phyloP scores from a whole-genome alignment of 1,140 invertebrate species.

The Armadillidium nasatum region DNA sequence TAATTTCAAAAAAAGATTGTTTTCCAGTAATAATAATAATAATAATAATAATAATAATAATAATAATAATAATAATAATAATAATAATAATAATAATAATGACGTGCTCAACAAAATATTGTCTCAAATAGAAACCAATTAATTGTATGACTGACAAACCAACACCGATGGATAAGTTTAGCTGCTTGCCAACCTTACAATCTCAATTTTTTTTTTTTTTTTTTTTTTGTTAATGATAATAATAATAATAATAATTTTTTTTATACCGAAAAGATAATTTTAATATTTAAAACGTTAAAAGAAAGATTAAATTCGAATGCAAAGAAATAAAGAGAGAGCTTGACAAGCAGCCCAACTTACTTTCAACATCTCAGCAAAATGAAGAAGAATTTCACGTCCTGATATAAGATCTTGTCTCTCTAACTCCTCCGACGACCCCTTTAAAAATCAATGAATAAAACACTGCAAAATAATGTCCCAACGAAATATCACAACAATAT shows the following conservation, averaged over 20 bases:
- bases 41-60: too few relatives aligned
- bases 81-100: too few relatives aligned
- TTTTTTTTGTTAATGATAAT: background rate
- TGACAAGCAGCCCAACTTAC: conserved; percentile 29
- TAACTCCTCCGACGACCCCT: conserved; percentile 43
- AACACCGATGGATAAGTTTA: background rate
- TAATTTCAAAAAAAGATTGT: too few relatives aligned
- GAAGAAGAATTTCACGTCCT: conserved; percentile 36
- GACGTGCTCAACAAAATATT: too few relatives aligned
- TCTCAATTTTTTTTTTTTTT: background rate
- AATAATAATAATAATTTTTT: background rate
- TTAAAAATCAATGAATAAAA: conserved; percentile 23
- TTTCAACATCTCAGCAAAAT: conserved; percentile 42
- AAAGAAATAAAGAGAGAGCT: background rate
- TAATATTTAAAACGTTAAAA: background rate
- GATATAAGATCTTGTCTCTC: conserved; percentile 38
- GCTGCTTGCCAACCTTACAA: conserved; percentile 8
- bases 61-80: too few relatives aligned
- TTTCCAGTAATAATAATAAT: too few relatives aligned
- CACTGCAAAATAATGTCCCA: too few relatives aligned
- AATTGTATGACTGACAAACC: too few relatives aligned
- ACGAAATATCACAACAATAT: too few relatives aligned
- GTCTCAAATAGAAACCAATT: too few relatives aligned
- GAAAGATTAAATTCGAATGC: too few relatives aligned
- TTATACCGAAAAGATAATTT: background rate